Conservation (phyloP, 2,797 vertebrate species). For the Synaphobranchus kaupii region DNA sequence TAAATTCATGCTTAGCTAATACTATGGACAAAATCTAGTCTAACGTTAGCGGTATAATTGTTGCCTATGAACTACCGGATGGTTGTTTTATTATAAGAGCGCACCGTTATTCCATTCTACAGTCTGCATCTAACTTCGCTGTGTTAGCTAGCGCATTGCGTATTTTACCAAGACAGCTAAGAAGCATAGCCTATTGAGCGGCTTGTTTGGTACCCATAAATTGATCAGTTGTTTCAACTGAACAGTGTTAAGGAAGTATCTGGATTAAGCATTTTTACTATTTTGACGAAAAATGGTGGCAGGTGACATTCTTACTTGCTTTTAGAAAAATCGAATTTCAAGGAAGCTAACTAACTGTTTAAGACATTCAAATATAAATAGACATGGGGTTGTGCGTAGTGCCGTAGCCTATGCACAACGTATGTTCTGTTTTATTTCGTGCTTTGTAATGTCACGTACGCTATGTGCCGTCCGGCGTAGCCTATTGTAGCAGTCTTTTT, state of each 20-base stretch:
- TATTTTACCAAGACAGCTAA: conserved; percentile 20
- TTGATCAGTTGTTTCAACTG: not conserved
- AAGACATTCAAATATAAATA: not conserved
- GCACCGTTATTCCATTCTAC: not conserved
- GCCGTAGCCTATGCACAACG: not conserved
- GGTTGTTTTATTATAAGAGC: too few relatives aligned
- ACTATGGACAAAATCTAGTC: not conserved
- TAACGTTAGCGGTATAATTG: not conserved
- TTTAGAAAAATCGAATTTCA: too few relatives aligned
- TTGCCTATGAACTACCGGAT: not conserved
- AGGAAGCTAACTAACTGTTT: too few relatives aligned
- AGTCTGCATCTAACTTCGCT: not conserved
- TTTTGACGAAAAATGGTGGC: not conserved
- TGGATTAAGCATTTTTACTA: not conserved
- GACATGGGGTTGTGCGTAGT: too few relatives aligned
- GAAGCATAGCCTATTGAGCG: not conserved
- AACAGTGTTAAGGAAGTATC: not conserved
- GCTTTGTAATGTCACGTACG: not conserved
- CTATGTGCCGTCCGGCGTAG: not conserved
- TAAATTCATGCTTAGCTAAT: not conserved
- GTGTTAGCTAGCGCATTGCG: conserved; percentile 35
- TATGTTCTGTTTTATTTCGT: not conserved
- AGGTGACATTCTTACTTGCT: too few relatives aligned
- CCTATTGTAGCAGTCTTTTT: not conserved
- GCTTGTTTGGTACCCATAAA: not conserved